Conservation (phyloP, 1,140 invertebrate genomes). For the Camponotus pennsylvanicus region DNA sequence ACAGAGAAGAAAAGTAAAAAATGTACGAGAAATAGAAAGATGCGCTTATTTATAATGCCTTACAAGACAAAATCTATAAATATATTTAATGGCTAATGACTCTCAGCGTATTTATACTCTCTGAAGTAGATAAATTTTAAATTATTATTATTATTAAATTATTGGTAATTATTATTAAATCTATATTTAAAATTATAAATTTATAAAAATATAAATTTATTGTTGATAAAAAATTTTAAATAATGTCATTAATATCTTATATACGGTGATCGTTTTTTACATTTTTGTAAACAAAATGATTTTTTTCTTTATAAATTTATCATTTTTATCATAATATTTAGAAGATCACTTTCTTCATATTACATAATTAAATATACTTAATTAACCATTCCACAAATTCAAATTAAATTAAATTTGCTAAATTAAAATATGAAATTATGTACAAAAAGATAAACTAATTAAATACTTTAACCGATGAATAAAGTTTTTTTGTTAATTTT, state of each 20-base stretch:
- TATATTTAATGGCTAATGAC: conserved; percentile 21
- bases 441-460: background rate
- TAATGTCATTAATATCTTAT: conserved; percentile 9
- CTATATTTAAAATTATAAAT: no score
- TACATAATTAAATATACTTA: background rate
- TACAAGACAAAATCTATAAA: background rate
- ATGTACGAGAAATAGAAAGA: conserved; percentile 13
- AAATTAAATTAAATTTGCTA: background rate
- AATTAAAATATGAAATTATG: background rate
- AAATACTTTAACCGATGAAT: background rate
- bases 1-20: background rate
- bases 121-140: background rate
- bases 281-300: background rate
- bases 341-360: background rate
- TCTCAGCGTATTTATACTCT: background rate
- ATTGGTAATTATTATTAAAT: no score
- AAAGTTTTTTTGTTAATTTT: background rate
- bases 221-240: background rate
- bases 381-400: background rate
- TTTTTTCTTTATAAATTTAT: background rate
- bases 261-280: no score
- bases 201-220: no score
- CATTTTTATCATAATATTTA: background rate
- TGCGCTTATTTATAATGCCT: background rate
- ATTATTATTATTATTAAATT: no score